These are phyloP conservation scores for Riparia riparia DNA, from an alignment of 2,113 vertebrate genomes.

Conservation along the genomic window DNA sequence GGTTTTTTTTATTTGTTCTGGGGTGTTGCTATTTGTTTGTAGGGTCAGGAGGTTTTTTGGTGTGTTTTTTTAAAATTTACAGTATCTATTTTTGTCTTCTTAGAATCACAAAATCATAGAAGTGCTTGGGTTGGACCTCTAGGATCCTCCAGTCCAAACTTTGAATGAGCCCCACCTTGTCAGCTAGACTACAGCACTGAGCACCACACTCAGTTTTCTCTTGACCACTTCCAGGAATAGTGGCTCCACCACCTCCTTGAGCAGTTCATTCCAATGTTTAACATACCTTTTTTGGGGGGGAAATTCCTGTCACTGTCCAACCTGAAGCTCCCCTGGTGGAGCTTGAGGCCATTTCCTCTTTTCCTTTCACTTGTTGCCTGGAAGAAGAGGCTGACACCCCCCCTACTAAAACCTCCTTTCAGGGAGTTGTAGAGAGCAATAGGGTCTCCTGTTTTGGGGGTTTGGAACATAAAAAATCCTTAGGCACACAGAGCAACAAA, in stretches of 20 bases:
- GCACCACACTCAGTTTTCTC: not conserved
- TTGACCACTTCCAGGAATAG: not conserved
- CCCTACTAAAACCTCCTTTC: not conserved
- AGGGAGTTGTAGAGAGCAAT: not conserved
- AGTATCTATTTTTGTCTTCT: not conserved
- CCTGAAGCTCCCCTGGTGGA: not conserved
- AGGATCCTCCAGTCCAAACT: not conserved
- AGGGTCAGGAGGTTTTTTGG: rapidly evolving
- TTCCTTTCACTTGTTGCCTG: not conserved
- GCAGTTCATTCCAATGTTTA: not conserved
- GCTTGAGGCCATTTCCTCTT: not conserved
- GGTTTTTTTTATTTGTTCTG: not conserved
- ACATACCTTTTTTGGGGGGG: not conserved
- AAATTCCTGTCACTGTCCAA: not conserved
- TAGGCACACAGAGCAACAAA: not conserved
- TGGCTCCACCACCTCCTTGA: no score
- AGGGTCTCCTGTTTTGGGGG: rapidly evolving
- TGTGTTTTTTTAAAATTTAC: not conserved
- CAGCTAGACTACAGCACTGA: not conserved
- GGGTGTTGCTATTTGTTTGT: not conserved
- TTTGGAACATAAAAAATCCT: not conserved
- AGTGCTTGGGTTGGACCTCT: not conserved
- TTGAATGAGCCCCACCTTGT: not conserved
- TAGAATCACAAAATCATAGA: not conserved
- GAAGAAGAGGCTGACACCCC: not conserved